Percentiles rank a stretch among this genome's conserved stretches.
Conservation (phyloP, 2,888 invertebrate genomes). For the Odontothrips loti region DNA sequence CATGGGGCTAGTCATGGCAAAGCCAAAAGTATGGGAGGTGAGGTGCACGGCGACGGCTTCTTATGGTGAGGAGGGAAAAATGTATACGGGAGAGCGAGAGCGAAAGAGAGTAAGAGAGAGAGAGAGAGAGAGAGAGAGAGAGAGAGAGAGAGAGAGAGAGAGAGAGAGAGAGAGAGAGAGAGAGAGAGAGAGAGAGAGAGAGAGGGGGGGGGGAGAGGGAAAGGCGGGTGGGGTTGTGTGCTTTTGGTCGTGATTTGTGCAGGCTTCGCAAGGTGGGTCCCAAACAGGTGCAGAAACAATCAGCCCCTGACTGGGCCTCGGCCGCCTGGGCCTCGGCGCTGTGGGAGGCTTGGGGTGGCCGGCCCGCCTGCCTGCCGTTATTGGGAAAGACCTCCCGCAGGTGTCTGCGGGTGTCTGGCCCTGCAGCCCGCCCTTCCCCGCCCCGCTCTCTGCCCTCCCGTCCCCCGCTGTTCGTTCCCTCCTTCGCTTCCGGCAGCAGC, state of each 20-base stretch:
- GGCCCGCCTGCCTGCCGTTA: neutral
- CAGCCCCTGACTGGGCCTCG: neutral
- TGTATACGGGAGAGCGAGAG: neutral
- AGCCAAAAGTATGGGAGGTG: no score
- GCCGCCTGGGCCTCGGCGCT: neutral
- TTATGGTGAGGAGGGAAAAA: no score
- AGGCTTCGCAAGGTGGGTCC: neutral
- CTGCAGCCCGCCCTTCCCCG: neutral
- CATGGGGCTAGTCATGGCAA: no score
- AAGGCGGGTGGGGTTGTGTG: no score
- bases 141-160: no score
- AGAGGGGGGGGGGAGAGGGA: no score
- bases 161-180: neutral
- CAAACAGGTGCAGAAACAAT: conserved; percentile 6
- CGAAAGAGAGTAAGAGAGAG: neutral
- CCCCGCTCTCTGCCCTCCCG: neutral
- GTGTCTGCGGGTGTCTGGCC: no score
- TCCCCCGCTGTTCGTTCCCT: neutral
- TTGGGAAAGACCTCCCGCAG: no score
- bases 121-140: neutral
- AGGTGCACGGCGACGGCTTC: no score
- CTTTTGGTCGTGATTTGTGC: neutral
- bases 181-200: neutral
- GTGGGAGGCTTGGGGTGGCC: neutral
- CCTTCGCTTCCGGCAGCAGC: no score